These are phyloP conservation scores for Desoria tigrina DNA, from an alignment of 2,888 invertebrate genomes.

Conservation along the genomic window DNA sequence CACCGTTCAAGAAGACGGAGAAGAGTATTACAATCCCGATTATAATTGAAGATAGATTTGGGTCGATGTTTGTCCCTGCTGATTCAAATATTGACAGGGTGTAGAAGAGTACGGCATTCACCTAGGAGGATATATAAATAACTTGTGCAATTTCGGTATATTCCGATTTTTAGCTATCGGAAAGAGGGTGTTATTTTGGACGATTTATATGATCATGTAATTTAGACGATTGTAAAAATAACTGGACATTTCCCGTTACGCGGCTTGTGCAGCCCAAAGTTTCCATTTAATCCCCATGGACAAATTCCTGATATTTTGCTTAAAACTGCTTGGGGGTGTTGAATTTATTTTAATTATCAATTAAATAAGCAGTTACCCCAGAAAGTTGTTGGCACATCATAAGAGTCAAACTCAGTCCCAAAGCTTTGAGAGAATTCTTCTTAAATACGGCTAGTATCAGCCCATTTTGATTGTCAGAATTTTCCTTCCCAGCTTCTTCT, in stretches of 20 bases:
- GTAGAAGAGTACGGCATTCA: constrained; percentile 82
- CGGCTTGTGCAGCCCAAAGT: too few species aligned
- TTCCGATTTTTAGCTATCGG: too few species aligned
- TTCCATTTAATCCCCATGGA: too few species aligned
- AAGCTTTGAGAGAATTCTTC: constrained; percentile 20
- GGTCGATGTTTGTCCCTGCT: constrained; percentile 64
- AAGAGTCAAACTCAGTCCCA: constrained; percentile 30
- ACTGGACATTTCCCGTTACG: too few species aligned
- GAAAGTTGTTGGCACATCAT: constrained; percentile 37
- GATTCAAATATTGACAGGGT: constrained; percentile 72
- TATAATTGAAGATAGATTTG: constrained; percentile 63
- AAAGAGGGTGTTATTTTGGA: too few species aligned
- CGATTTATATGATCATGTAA: too few species aligned
- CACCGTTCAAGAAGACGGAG: constrained; percentile 59
- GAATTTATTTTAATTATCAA: neutral
- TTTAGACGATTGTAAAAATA: too few species aligned
- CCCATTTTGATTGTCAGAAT: too few species aligned
- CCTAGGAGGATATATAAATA: constrained; percentile 60
- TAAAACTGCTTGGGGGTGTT: too few species aligned
- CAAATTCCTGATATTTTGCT: too few species aligned
- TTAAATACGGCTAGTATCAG: too few species aligned
- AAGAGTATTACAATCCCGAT: constrained; percentile 63
- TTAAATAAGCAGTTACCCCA: constrained; percentile 20
- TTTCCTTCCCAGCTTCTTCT: neutral
- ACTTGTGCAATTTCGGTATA: too few species aligned